Evolutionary conservation across 2,888 invertebrate species (phyloP), one percentile per base, ranked within the genome.

Genomic region (Agonopterix heracliana): DNA sequence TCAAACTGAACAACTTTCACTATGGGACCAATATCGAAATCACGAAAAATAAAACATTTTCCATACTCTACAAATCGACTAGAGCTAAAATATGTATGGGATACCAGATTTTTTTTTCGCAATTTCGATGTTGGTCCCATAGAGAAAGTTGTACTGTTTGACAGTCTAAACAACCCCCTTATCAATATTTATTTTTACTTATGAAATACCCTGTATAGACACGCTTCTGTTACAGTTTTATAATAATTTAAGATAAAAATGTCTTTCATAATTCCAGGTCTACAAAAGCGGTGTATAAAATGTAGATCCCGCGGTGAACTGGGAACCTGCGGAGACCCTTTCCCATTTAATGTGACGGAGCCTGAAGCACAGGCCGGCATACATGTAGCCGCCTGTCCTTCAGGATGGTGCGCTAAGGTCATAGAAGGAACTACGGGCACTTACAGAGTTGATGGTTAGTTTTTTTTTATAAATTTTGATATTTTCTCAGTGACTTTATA

Each of bases 391-490:
- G 94, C 95, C 0, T 97, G 97, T 65, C 94, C 95, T 0, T 96
- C 96, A 0, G 96, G 96, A 40, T 97, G 97, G 97, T 97, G 97
- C 69, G 95, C 95, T 17, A 97, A 97, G 88, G 93, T 96, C 46
- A 91, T 96, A 38, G 96, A 97, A 78, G 93, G 94, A 51, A 93
- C 93, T 8, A 71, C 80, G 59, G 93, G 93, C 63, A 88, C 93
- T 46, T 91, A 93, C 59, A 93, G 94, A 71, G 92, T 93, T 71
- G 95, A 95, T 84, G 96, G 96, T 95, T 81, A 75, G 62, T 56
- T 43, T 52, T 36, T 47, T 26, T 26, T 26, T 5, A 26, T 17
- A 34, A 26, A 9, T n/a, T 35, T 2, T 45, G 35, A 26, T 50
- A 47, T 41, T 48, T 34, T 34, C 42, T 41, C 12, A 34, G 1